Percentiles rank a stretch among this genome's conserved stretches.
phyloP scores from a whole-genome alignment of 2,797 vertebrate genomes.

The Melanotaenia trifasciata region DNA sequence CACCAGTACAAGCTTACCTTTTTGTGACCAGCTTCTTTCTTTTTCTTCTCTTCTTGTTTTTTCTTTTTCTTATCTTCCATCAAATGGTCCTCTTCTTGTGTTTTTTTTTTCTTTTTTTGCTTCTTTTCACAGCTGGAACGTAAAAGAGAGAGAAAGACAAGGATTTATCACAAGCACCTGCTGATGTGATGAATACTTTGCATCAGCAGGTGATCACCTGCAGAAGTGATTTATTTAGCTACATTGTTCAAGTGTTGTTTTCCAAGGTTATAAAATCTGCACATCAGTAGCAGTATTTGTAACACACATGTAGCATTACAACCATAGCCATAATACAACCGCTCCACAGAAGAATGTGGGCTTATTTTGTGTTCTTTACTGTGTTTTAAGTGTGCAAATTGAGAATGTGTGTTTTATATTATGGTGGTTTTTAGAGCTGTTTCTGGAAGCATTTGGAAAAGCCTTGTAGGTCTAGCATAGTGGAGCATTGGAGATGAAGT shows the following conservation, averaged over 20 bases:
- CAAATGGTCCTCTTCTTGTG: conserved; percentile 95
- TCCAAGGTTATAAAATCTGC: conserved; percentile 12
- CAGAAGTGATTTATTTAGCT: conserved; percentile 8
- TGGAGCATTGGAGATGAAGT: conserved; percentile 3
- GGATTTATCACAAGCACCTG: conserved; percentile 19
- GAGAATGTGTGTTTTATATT: conserved; percentile 13
- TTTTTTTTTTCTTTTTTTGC: conserved; percentile 72
- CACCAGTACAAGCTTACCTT: conserved; percentile 80
- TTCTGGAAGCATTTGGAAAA: conserved; percentile 53
- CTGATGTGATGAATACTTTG: conserved; percentile 1
- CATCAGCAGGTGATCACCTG: conserved; percentile 14
- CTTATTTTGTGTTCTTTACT: conserved; percentile 20
- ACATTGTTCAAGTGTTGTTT: conserved; percentile 7
- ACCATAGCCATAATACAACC: not conserved
- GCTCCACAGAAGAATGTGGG: conserved; percentile 1
- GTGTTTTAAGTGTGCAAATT: conserved; percentile 22
- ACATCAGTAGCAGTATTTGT: conserved; percentile 6
- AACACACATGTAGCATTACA: not conserved
- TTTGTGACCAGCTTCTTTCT: conserved; percentile 97
- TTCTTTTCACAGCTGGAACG: conserved; percentile 86
- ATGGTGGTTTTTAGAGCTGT: conserved; percentile 18
- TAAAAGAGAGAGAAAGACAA: conserved; percentile 6
- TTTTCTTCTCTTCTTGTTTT: conserved; percentile 99
- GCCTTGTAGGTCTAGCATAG: conserved; percentile 20
- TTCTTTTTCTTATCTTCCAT: conserved; percentile 99